Evolutionary conservation across 2,797 vertebrate species (phyloP).

Genomic region (Podargus strigoides): DNA sequence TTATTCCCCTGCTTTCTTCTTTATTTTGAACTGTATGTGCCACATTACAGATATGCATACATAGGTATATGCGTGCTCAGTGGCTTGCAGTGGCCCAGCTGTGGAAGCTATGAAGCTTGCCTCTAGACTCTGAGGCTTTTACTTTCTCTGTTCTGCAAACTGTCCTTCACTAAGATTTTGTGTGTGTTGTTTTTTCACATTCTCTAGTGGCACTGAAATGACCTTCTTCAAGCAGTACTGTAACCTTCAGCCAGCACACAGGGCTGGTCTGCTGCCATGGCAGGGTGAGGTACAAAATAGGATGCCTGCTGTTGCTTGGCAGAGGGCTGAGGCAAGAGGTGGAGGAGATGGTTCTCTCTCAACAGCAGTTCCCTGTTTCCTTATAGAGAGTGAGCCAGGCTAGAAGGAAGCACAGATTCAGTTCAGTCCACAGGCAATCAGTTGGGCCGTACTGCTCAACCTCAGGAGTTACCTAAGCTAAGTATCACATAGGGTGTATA

Average conservation of each 20-base stretch:
- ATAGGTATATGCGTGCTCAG: background rate
- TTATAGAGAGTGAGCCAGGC: background rate
- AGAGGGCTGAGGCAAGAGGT: background rate
- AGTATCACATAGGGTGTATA: background rate
- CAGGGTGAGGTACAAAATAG: background rate
- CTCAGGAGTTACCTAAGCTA: background rate
- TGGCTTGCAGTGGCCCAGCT: background rate
- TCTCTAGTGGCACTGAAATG: background rate
- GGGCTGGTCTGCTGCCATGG: background rate
- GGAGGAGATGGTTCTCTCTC: background rate
- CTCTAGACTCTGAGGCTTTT: background rate
- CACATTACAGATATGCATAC: background rate
- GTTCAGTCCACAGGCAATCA: background rate
- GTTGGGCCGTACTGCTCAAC: background rate
- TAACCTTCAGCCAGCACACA: background rate
- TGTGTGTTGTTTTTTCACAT: background rate
- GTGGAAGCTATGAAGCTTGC: background rate
- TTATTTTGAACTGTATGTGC: background rate
- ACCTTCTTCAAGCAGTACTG: background rate
- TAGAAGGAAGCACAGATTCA: background rate
- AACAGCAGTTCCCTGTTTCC: background rate
- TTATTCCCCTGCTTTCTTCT: background rate
- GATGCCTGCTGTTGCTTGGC: background rate
- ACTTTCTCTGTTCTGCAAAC: background rate
- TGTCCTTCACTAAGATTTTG: background rate